Conservation (phyloP, 2,113 vertebrate species). For the Tragelaphus buxtoni region DNA sequence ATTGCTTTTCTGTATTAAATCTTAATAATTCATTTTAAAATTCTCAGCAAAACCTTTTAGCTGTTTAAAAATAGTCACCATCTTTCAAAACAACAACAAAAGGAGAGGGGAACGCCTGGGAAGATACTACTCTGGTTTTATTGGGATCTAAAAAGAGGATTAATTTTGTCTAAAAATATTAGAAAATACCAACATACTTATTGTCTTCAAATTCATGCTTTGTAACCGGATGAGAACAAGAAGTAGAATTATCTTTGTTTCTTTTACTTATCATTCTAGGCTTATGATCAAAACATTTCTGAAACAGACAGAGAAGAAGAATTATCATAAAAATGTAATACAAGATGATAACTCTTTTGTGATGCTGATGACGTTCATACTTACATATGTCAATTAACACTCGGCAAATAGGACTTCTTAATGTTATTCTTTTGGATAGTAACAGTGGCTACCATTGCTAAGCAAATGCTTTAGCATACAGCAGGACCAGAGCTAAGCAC, state of each 20-base stretch:
- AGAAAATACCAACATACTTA: constrained; percentile 88
- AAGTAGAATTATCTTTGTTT: constrained; percentile 90
- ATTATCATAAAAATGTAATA: constrained; percentile 43
- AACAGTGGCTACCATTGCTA: background rate
- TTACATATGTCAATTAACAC: background rate
- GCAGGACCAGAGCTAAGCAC: background rate
- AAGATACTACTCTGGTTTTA: background rate
- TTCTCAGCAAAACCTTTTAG: background rate
- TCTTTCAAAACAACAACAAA: constrained; percentile 2
- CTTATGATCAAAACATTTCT: constrained; percentile 99
- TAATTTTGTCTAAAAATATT: constrained; percentile 22
- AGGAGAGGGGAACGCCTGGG: background rate
- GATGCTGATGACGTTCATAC: background rate
- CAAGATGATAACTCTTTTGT: background rate
- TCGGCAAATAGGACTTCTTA: background rate
- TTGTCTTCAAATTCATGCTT: constrained; percentile 94
- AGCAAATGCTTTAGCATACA: background rate
- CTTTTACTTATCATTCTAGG: constrained; percentile 99
- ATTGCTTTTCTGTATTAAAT: constrained; percentile 1
- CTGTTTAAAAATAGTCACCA: background rate
- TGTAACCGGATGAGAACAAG: constrained; percentile 94
- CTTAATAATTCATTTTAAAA: background rate
- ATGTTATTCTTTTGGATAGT: background rate
- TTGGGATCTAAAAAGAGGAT: background rate
- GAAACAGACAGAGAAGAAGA: constrained; percentile 74